Evolutionary conservation across 2,113 vertebrate species (phyloP), one percentile per base, ranked within the genome.

Genomic region (Barnardius zonarius): DNA sequence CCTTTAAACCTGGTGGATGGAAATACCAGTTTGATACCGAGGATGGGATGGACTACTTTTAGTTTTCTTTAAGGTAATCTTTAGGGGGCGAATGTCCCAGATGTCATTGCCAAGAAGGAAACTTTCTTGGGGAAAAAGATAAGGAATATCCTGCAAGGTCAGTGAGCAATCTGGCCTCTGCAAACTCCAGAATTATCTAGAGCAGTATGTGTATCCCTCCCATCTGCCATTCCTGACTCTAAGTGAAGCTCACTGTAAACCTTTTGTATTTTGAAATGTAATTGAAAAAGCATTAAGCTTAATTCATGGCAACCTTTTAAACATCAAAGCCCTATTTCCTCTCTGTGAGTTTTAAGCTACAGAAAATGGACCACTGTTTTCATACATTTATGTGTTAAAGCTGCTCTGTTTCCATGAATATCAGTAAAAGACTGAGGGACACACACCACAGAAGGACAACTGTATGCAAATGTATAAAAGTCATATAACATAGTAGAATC

Each of bases 281-380:
- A 97, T 92, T 95, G 95, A 61, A 96, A 97, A 94, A 77, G 94
- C 96, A 96, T 95, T 97, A 97, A 67, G 89, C 93, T 97, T 97
- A 96, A 96, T 93, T 97, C 89, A 74, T 35, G 57, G 91, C 84
- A 97, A 87, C 41, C 63, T 91, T 91, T 68, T 83, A 41, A 96
- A 87, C 66, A 88, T 91, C 63, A 93, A 94, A 97, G 83, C 68
- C 70, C 37, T 86, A n/a, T 41, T 90, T 87, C 46, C 75, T 94
- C 62, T 87, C 88, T 88, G 30, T 39, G 43, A 82, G 66, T 66
- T 91, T 90, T 93, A 95, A 96, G 79, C 93, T 78, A 70, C 27
- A 75, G 57, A 80, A 63, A 83, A 77, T n/a, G 62, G 72, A 80
- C 86, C n/a, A 7, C 49, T 54, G 79, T 89, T 55, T 44, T 11